Base-by-base conservation (phyloP, 2,888 invertebrate genomes). In the Microctonus hyperodae region DNA sequence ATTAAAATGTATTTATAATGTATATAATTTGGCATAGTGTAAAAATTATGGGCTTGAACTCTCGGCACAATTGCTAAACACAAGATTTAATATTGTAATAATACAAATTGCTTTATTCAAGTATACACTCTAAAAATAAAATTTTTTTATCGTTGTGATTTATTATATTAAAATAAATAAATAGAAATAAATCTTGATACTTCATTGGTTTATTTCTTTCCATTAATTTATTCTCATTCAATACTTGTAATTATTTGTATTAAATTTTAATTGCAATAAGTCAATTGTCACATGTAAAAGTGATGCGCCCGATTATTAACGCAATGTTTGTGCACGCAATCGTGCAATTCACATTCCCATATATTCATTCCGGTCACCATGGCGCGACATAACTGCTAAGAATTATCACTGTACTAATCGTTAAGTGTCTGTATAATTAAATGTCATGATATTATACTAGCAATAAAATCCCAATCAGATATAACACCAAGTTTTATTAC, bases 361-460 rank as follows among this genome's bases (percentile, higher is more conserved):
- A 20, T 44, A 44, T 44, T 44, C 7, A 58, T 23, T 40, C 23
- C 25, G 13, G 40, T 58, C 22, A 58, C 40, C 23, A 37, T 58
- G 20, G 22, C 44, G 44, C 44, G 44, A 44, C 16, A 44, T 44
- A 20, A 68, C 64, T 73, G 69, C 44, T 68, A 67, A 70, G 70
- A 72, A 69, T 53, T 48, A 16, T 20, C 44, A 56, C 28, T 64
- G 65, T 23, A 61, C 64, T 65, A 70, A 70, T 71, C 72, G 69
- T 70, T 58, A 69, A 72, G 71, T 70, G 70, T 69, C 44, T 68
- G 67, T 69, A n/a, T n/a, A 71, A 74, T 74, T 68, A 74, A 74
- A 74, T 72, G 71, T 72, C 69, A 67, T 70, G 73, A 72, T 74
- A 72, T 7, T 44, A 44, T 44, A 44, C 16, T 1, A 69, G 67